Evolutionary conservation across 2,797 vertebrate genomes (phyloP), one percentile per base, ranked within the genome.

Genomic region (Hylomyscus alleni): DNA sequence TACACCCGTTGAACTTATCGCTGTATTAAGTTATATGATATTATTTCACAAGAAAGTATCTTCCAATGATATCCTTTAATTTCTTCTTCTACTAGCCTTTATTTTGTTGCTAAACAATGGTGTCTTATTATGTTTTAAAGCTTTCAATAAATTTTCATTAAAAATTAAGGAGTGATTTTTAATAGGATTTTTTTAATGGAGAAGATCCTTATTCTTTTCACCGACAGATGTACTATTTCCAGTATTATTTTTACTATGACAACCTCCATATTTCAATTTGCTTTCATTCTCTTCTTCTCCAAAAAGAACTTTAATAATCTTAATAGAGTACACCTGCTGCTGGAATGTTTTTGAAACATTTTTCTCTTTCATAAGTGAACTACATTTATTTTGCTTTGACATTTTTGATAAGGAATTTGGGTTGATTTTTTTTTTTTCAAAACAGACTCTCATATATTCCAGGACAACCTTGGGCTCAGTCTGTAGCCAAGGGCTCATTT

Each of bases 111-210:
- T 29, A 65, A 44, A 87, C 7, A 44, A 52, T 58, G 65, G 65
- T 7, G 1, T 90, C 60, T 76, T 50, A 17, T 9, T 31, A 50
- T 60, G 7, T 62, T 87, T 72, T 77, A 54, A 81, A 62, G 47
- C 17, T 15, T 10, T 29, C 6, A 80, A 47, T 37, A 89, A 94
- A 24, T 56, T 83, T 31, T 82, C 52, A 62, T 73, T 56, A 62
- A 93, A 86, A 58, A 80, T 67, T 73, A 58, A 67, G n/a, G 60
- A 89, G 56, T 81, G 31, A 72, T 29, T 24, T 65, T 80, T 56
- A 93, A 69, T 69, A 56, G 58, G 47, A 93, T 44, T 85, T 84
- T 83, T 84, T 15, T 75, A 88, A 90, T 56, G 37, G n/a, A 93
- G 88, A 93, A 47, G 15, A 2, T 17, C 26, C 72, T 92, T 34